These are phyloP conservation scores for Aegypius monachus DNA, from an alignment of 2,113 vertebrate genomes.

Conservation along the genomic window DNA sequence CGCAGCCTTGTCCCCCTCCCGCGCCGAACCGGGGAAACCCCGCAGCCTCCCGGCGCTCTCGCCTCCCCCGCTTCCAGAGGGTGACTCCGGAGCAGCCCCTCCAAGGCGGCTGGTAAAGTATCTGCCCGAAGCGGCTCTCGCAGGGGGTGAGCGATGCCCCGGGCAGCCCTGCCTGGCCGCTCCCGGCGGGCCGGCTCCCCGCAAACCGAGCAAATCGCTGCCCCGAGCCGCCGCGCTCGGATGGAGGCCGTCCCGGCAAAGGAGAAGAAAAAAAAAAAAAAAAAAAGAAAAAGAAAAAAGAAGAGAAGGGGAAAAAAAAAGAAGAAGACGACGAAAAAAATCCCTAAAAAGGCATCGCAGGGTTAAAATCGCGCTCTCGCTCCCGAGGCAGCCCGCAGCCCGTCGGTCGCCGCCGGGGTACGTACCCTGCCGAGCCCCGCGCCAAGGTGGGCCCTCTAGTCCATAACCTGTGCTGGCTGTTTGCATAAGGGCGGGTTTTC, in stretches of 20 bases:
- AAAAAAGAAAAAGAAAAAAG: background rate
- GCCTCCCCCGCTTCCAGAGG: background rate
- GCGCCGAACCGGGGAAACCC: background rate
- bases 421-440: slow-evolving; percentile 22
- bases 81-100: background rate
- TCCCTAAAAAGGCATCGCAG: background rate
- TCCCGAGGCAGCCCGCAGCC: background rate
- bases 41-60: background rate
- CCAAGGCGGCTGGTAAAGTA: background rate
- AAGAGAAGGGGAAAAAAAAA: too few species aligned
- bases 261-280: background rate
- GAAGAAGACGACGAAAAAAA: too few species aligned
- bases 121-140: background rate
- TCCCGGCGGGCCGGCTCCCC: background rate
- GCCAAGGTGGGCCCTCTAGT: slow-evolving; percentile 24
- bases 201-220: background rate
- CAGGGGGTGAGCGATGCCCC: background rate
- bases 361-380: background rate
- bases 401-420: background rate
- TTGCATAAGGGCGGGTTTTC: too few species aligned
- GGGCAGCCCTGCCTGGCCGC: background rate
- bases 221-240: background rate
- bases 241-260: background rate
- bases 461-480: too few species aligned
- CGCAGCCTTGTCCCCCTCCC: too few species aligned